Evolutionary conservation across 2,797 vertebrate genomes (phyloP).

Genomic region (Yasuhikotakia modesta): DNA sequence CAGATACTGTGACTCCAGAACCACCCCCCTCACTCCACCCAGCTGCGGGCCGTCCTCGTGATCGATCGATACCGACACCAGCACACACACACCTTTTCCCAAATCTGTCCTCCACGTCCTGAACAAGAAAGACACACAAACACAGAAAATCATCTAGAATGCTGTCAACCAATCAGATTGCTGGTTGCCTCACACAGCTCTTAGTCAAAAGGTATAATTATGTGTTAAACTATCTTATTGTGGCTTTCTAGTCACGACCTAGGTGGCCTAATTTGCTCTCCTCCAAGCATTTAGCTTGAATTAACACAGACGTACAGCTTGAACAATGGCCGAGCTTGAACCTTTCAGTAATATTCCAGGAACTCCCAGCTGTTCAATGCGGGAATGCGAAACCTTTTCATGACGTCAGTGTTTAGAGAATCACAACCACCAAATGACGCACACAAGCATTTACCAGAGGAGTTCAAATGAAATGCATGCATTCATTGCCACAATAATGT

Average conservation of each 20-base stretch:
- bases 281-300: neutral
- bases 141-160: neutral
- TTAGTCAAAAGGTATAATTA: conserved; percentile 7
- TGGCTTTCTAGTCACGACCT: conserved; percentile 3
- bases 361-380: conserved; percentile 7
- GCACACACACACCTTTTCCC: conserved; percentile 88
- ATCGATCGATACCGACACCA: conserved; percentile 89
- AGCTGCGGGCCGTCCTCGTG: conserved; percentile 83
- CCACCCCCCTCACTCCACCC: conserved; percentile 84
- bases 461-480: conserved; percentile 12
- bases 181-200: neutral
- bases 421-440: neutral
- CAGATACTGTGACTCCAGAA: conserved; percentile 91
- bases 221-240: conserved; percentile 1
- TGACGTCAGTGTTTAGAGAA: conserved; percentile 18
- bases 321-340: neutral
- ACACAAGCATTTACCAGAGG: neutral
- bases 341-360: conserved; percentile 8
- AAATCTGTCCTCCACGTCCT: conserved; percentile 95
- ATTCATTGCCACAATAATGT: neutral
- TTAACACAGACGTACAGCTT: neutral
- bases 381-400: neutral
- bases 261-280: conserved; percentile 1
- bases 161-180: neutral
- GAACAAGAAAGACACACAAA: neutral